Percentiles rank a stretch among this genome's conserved stretches.
phyloP scores from a whole-genome alignment of 2,797 vertebrate genomes.

The Tokudaia muenninki region DNA sequence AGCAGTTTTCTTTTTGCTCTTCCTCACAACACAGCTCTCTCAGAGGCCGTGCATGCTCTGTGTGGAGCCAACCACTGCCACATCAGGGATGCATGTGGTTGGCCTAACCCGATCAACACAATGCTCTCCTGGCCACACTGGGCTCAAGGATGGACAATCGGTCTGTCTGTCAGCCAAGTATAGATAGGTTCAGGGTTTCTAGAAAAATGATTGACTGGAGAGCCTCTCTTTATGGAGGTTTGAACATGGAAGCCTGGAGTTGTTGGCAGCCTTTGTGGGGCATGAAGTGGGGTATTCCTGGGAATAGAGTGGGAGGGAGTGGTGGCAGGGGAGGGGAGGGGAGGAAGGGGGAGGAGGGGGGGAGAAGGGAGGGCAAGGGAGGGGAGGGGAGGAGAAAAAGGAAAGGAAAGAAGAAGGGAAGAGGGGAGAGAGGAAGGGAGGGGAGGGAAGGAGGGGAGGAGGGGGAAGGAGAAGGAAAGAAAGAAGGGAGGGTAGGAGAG shows the following conservation, averaged over 20 bases:
- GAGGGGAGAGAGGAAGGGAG: too few relatives aligned
- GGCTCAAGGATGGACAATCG: neutral
- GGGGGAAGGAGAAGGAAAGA: fast-evolving
- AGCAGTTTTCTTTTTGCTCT: neutral
- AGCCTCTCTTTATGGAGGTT: neutral
- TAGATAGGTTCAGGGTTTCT: neutral
- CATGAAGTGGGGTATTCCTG: neutral
- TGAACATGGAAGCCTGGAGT: neutral
- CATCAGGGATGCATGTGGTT: too few relatives aligned
- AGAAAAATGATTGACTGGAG: neutral
- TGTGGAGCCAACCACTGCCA: neutral
- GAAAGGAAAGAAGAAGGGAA: fast-evolving
- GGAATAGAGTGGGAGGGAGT: neutral
- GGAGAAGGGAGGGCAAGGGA: fast-evolving
- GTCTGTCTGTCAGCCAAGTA: neutral
- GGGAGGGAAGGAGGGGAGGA: fast-evolving
- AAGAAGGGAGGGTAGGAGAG: too few relatives aligned
- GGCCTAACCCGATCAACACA: fast-evolving
- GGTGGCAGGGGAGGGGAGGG: fast-evolving
- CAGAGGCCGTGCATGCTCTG: fast-evolving
- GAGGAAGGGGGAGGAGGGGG: fast-evolving
- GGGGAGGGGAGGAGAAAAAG: fast-evolving
- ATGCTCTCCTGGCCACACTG: neutral
- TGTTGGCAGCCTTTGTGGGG: neutral
- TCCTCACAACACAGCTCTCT: fast-evolving